These are phyloP conservation scores for Orthosia gothica DNA, from an alignment of 2,888 invertebrate genomes.

Conservation along the genomic window DNA sequence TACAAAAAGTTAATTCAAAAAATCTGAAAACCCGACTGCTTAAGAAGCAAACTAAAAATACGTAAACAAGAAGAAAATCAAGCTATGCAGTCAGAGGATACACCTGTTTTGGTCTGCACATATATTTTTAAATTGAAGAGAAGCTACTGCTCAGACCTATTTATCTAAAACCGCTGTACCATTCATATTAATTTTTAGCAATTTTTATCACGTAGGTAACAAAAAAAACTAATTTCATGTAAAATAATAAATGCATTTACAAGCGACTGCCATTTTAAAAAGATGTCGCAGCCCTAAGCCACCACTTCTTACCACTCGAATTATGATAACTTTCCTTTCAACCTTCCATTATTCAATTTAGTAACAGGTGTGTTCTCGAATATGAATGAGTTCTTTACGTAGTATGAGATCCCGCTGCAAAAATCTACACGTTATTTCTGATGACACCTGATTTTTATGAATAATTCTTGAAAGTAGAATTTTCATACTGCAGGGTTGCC, in stretches of 20 bases:
- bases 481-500: too few species aligned
- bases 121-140: background rate
- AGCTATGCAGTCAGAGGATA: too few species aligned
- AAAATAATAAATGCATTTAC: constrained; percentile 7
- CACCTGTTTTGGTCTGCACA: too few species aligned
- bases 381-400: constrained; percentile 79
- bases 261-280: constrained; percentile 10
- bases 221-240: constrained; percentile 5
- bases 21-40: too few species aligned
- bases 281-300: constrained; percentile 61
- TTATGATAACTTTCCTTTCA: constrained; percentile 89
- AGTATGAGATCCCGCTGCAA: too few species aligned
- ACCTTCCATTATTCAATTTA: constrained; percentile 89
- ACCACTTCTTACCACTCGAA: constrained; percentile 71
- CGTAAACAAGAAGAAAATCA: too few species aligned
- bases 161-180: background rate
- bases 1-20: too few species aligned
- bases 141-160: too few species aligned
- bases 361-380: constrained; percentile 85
- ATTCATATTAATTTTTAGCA: background rate
- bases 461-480: too few species aligned
- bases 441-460: too few species aligned
- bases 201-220: constrained; percentile 2
- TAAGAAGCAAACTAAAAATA: too few species aligned
- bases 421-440: too few species aligned